phyloP scores from a whole-genome alignment of 2,888 invertebrate species.

The Nesidiocoris tenuis region DNA sequence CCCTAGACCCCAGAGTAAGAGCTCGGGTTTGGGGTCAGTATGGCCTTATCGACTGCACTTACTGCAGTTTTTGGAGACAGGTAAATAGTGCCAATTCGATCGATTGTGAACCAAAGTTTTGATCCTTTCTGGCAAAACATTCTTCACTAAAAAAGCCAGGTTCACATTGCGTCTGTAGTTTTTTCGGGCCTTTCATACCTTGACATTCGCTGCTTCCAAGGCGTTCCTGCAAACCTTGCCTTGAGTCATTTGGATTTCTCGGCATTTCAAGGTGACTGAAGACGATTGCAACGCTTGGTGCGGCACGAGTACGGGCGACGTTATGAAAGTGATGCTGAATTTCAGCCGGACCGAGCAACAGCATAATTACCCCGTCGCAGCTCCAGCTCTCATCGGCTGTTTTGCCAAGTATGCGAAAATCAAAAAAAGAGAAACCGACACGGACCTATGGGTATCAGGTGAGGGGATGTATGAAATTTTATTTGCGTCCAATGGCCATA shows the following conservation, averaged over 20 bases:
- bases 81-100: too few species aligned
- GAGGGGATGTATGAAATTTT: not conserved
- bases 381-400: constrained; percentile 65
- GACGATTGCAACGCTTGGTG: constrained; percentile 76
- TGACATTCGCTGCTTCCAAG: not conserved
- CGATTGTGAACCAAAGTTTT: too few species aligned
- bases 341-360: constrained; percentile 52
- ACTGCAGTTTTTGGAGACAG: too few species aligned
- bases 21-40: too few species aligned
- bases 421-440: constrained; percentile 35
- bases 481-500: constrained; percentile 7
- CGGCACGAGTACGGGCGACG: constrained; percentile 81
- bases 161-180: too few species aligned
- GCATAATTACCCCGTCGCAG: constrained; percentile 58
- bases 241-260: not conserved
- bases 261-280: constrained; percentile 58
- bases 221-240: not conserved
- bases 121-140: too few species aligned
- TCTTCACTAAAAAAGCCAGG: too few species aligned
- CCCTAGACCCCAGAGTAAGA: too few species aligned
- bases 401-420: constrained; percentile 58
- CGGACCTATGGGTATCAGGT: constrained; percentile 44
- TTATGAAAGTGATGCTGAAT: constrained; percentile 57
- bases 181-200: too few species aligned
- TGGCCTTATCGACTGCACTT: too few species aligned